These are phyloP conservation scores for Toxotes lorentzi DNA, from an alignment of 2,797 vertebrate species.

Conservation along the genomic window DNA sequence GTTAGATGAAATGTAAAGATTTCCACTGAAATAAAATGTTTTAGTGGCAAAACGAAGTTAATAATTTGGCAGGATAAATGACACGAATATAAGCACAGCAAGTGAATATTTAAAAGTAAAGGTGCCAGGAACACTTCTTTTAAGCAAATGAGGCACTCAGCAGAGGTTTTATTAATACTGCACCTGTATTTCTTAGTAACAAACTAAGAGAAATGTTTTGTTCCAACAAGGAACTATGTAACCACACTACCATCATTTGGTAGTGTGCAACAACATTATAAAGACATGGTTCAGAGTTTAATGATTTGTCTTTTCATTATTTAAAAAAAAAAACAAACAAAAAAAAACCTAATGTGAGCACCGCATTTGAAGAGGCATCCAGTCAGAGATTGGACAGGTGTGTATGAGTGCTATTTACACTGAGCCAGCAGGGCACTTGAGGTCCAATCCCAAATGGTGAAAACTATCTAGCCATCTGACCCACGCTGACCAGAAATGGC, in stretches of 20 bases:
- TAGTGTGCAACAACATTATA: neutral
- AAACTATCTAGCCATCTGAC: neutral
- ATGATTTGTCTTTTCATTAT: neutral
- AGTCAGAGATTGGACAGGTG: neutral
- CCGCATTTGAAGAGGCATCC: neutral
- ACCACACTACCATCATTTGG: neutral
- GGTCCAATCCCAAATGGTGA: neutral
- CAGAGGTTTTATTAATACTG: neutral
- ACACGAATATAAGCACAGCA: neutral
- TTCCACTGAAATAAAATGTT: neutral
- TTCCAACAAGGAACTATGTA: neutral
- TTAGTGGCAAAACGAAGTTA: neutral
- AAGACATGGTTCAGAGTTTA: neutral
- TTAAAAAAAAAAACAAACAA: too few species aligned
- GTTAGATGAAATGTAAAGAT: neutral
- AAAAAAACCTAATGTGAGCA: neutral
- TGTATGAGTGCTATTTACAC: slow-evolving; percentile 1
- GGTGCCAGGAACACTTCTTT: neutral
- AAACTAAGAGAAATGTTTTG: slow-evolving; percentile 1
- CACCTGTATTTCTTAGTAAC: neutral
- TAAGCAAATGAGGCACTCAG: neutral
- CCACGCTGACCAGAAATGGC: neutral
- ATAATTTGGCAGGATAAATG: neutral
- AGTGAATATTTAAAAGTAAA: slow-evolving; percentile 3
- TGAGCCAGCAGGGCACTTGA: neutral